phyloP scores from a whole-genome alignment of 2,797 vertebrate genomes.

The Eulemur albifrons region DNA sequence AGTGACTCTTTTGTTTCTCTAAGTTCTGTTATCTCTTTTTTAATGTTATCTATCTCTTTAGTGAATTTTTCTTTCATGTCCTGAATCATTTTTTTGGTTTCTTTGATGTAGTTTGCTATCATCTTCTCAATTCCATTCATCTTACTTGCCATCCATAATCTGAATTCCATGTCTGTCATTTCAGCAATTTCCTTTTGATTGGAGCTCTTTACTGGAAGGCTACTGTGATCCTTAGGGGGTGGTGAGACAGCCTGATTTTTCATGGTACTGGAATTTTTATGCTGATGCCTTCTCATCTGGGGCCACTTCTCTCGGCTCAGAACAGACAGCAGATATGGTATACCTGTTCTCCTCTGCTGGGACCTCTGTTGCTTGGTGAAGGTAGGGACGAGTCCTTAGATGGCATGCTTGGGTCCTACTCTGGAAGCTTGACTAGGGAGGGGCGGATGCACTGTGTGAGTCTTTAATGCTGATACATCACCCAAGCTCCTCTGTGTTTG shows the following conservation, averaged over 20 bases:
- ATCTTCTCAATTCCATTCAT: not conserved
- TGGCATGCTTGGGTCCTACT: not conserved
- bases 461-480: not conserved
- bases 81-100: not conserved
- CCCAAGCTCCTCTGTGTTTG: not conserved
- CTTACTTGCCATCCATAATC: not conserved
- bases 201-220: not conserved
- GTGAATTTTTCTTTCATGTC: not conserved
- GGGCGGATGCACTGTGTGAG: not conserved
- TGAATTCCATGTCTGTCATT: not conserved
- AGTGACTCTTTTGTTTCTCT: not conserved
- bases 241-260: not conserved
- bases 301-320: not conserved
- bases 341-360: not conserved
- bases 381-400: not conserved
- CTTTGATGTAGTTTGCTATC: not conserved
- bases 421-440: not conserved
- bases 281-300: not conserved
- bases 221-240: not conserved
- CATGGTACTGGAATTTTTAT: not conserved
- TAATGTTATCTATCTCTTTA: not conserved
- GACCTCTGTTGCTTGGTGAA: not conserved
- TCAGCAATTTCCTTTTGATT: not conserved
- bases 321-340: not conserved
- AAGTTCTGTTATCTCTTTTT: not conserved